Percentiles rank a stretch among this genome's conserved stretches.
phyloP scores from a whole-genome alignment of 53 echinoderm and acorn worm species.

The Echinarachnius parma region DNA sequence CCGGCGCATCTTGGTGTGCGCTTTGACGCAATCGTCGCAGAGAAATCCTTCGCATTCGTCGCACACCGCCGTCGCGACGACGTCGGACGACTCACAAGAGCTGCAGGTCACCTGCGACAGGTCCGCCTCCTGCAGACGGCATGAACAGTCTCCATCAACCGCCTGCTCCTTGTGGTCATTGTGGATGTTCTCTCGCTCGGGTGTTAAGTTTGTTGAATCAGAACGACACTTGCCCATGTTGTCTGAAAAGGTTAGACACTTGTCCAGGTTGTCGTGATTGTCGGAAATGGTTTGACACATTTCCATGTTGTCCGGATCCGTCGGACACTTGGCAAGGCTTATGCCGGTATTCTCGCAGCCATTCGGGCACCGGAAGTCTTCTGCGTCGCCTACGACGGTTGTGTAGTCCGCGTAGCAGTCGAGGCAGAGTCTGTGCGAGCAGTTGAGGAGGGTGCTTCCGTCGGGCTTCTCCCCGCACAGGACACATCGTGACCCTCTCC shows the following conservation, averaged over 20 bases:
- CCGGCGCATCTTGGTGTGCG: slow-evolving; percentile 25
- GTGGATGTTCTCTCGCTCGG: slow-evolving; percentile 12
- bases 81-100: slow-evolving; percentile 23
- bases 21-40: slow-evolving; percentile 19
- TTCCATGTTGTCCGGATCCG: too few relatives aligned
- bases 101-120: slow-evolving; percentile 4
- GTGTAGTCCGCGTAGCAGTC: slow-evolving; percentile 21
- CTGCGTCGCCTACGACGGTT: slow-evolving; percentile 6
- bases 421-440: slow-evolving; percentile 17
- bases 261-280: too few relatives aligned
- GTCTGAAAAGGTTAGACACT: too few relatives aligned
- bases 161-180: slow-evolving; percentile 17
- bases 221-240: too few relatives aligned
- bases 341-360: slow-evolving; percentile 19
- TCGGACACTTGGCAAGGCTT: slow-evolving; percentile 1
- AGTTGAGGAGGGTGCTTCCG: slow-evolving; percentile 1
- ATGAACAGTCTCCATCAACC: background rate
- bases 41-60: slow-evolving; percentile 35
- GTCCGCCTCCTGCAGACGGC: background rate
- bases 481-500: slow-evolving; percentile 2
- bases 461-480: slow-evolving; percentile 12
- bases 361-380: slow-evolving; percentile 28
- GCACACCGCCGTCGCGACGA: slow-evolving; percentile 18
- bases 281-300: too few relatives aligned
- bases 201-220: background rate